A percentile compares a stretch with the other conserved stretches of the same genome.
Evolutionary conservation across 2,888 invertebrate genomes (phyloP).

Genomic region (Parapristionchus giblindavisi): DNA sequence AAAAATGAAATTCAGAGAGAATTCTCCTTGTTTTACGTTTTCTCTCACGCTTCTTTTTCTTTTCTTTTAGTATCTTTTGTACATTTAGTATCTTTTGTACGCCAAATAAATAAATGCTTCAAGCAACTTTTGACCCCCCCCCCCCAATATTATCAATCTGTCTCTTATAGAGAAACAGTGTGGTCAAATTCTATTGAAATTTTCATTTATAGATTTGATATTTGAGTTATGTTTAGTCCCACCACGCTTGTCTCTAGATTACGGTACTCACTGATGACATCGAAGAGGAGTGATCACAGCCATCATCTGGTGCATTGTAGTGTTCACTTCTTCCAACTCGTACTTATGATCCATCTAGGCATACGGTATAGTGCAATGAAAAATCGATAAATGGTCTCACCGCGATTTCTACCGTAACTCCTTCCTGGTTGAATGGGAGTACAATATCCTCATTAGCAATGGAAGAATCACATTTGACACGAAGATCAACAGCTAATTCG

Average conservation of each 20-base stretch:
- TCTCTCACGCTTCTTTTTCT: no score
- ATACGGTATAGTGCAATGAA: background rate
- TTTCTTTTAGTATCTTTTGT: no score
- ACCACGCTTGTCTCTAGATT: background rate
- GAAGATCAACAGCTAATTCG: slow-evolving; percentile 44
- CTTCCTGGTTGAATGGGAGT: slow-evolving; percentile 46
- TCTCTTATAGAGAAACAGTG: no score
- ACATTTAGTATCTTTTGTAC: no score
- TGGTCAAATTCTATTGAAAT: no score
- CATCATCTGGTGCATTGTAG: slow-evolving; percentile 57
- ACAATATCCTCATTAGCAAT: slow-evolving; percentile 51
- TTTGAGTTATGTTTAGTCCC: no score
- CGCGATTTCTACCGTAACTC: slow-evolving; percentile 55
- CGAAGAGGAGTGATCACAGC: slow-evolving; percentile 63
- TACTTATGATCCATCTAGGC: slow-evolving; percentile 63
- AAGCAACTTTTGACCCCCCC: no score
- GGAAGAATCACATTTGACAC: slow-evolving; percentile 49
- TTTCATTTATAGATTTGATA: no score
- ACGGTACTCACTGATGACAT: slow-evolving; percentile 57
- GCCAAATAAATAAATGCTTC: no score
- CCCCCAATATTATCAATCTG: no score
- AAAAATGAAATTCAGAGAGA: background rate
- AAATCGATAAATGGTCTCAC: slow-evolving; percentile 25
- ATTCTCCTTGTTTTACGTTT: no score
- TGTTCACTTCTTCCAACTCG: slow-evolving; percentile 59